Conservation (phyloP, 2,888 invertebrate species). For the Drosophila lutescens region DNA sequence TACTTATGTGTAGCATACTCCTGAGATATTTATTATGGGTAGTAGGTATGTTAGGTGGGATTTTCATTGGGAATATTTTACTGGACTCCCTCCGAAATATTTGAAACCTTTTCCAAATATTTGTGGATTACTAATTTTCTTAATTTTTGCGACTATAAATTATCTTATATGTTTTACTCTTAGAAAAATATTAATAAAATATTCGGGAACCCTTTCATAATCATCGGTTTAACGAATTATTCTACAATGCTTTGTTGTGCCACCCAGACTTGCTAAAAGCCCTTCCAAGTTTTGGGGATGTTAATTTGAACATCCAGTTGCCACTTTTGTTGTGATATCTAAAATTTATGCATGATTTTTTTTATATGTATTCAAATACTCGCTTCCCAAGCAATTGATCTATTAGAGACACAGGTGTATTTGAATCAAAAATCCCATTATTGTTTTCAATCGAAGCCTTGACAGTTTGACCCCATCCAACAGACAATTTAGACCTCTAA, state of each 20-base stretch:
- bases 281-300: not conserved
- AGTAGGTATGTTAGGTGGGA: not conserved
- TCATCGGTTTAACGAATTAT: too few relatives aligned
- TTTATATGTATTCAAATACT: too few relatives aligned
- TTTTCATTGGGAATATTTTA: too few relatives aligned
- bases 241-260: not conserved
- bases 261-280: not conserved
- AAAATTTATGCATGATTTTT: not conserved
- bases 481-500: slow-evolving; percentile 36
- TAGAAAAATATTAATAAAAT: too few relatives aligned
- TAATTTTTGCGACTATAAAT: too few relatives aligned
- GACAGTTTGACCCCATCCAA: slow-evolving; percentile 59
- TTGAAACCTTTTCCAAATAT: too few relatives aligned
- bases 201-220: too few relatives aligned
- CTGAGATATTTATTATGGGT: not conserved
- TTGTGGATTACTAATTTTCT: too few relatives aligned
- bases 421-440: not conserved
- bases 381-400: not conserved
- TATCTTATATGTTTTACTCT: too few relatives aligned
- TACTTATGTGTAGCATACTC: slow-evolving; percentile 45
- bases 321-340: not conserved
- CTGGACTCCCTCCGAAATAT: too few relatives aligned
- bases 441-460: slow-evolving; percentile 34
- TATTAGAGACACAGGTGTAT: not conserved
- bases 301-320: too few relatives aligned